A percentile compares a stretch with the other conserved stretches of the same genome.
These are phyloP conservation scores for Piliocolobus tephrosceles DNA, from an alignment of 2,113 vertebrate species.

Conservation along the genomic window DNA sequence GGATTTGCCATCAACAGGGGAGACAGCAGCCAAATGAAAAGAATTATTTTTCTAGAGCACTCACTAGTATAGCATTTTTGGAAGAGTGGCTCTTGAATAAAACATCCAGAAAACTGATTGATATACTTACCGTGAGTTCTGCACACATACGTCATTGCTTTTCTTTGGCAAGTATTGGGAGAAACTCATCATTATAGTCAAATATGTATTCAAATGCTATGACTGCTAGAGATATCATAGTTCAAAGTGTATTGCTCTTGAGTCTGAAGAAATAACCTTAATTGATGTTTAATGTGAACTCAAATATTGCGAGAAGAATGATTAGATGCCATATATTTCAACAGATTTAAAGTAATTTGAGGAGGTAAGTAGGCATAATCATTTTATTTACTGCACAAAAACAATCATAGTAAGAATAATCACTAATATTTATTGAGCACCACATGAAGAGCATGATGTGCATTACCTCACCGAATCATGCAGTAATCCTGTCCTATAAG, in stretches of 20 bases:
- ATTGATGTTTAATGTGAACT: neutral
- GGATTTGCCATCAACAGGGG: neutral
- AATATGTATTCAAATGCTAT: neutral
- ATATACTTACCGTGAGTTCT: neutral
- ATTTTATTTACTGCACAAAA: neutral
- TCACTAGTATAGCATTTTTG: rapidly evolving
- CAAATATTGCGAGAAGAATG: neutral
- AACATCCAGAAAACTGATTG: neutral
- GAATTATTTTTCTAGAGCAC: neutral
- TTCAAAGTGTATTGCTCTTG: neutral
- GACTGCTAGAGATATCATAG: neutral
- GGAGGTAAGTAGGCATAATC: neutral
- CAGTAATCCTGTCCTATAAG: neutral
- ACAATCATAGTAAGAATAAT: neutral
- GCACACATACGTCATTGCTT: neutral
- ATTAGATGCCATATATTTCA: neutral
- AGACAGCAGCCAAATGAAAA: neutral
- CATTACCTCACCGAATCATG: neutral
- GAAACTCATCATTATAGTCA: neutral
- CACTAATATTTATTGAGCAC: neutral
- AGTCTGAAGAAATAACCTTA: slow-evolving; percentile 20
- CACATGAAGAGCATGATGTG: neutral
- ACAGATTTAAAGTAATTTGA: neutral
- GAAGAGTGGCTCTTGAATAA: neutral
- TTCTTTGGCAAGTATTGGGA: neutral